phyloP scores from a whole-genome alignment of 2,888 invertebrate genomes.

The Synergus gifuensis region DNA sequence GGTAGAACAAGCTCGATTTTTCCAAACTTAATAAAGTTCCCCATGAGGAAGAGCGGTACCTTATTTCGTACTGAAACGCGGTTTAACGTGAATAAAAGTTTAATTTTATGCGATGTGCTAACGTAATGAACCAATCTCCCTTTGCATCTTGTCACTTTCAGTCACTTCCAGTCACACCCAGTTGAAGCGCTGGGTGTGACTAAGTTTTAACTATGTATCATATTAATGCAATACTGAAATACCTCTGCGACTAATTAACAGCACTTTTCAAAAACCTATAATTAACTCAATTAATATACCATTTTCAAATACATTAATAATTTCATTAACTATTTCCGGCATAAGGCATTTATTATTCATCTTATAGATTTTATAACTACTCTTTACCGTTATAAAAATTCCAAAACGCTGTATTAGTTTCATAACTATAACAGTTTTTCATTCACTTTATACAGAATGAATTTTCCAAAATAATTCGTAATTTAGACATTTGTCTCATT shows the following conservation, averaged over 20 bases:
- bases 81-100: constrained; percentile 7
- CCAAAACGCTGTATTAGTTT: background rate
- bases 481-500: too few relatives aligned
- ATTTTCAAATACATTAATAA: background rate
- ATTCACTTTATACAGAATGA: background rate
- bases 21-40: background rate
- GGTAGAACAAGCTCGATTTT: constrained; percentile 24
- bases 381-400: background rate
- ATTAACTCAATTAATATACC: background rate
- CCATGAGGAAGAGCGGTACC: background rate
- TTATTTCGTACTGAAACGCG: background rate
- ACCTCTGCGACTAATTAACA: constrained; percentile 9
- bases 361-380: too few relatives aligned
- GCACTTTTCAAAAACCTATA: background rate
- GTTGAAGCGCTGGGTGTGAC: background rate
- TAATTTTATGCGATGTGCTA: constrained; percentile 26
- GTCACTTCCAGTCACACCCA: constrained; percentile 25
- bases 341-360: background rate
- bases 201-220: background rate
- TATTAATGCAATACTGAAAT: constrained; percentile 13
- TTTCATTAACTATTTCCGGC: background rate
- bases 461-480: too few relatives aligned
- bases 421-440: too few relatives aligned
- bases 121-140: constrained; percentile 34
- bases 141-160: constrained; percentile 34